Evolutionary conservation across 2,888 invertebrate genomes (phyloP).

Genomic region (Nomada fucata): DNA sequence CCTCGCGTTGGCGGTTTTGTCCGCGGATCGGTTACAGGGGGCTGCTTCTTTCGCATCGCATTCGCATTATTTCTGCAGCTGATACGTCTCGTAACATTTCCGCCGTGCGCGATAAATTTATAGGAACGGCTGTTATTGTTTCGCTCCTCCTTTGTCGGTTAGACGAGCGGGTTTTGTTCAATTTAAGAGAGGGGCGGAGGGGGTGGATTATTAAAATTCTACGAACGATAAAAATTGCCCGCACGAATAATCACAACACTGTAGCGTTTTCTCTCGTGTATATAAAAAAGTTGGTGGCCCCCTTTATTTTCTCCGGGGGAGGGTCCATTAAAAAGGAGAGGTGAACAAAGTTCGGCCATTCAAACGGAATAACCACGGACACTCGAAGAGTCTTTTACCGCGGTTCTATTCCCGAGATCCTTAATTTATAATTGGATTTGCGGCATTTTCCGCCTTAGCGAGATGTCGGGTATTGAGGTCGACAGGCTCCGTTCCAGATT

Average conservation of each 20-base stretch:
- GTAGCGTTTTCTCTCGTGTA: not conserved
- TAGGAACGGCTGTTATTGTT: not conserved
- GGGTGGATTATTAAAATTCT: not conserved
- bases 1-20: not conserved
- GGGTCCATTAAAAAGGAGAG: slow-evolving; percentile 30
- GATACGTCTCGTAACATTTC: no score
- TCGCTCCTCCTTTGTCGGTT: no score
- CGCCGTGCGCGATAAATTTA: not conserved
- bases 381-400: slow-evolving; percentile 43
- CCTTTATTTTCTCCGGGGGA: not conserved
- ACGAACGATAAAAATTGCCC: not conserved
- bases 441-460: slow-evolving; percentile 61
- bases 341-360: slow-evolving; percentile 54
- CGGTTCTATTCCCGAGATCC: slow-evolving; percentile 58
- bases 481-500: slow-evolving; percentile 60
- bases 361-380: slow-evolving; percentile 43
- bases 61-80: no score
- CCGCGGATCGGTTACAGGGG: not conserved
- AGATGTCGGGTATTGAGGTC: slow-evolving; percentile 59
- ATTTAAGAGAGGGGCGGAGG: not conserved
- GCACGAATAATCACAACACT: not conserved
- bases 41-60: no score
- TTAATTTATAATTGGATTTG: slow-evolving; percentile 66
- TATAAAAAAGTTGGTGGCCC: slow-evolving; percentile 15
- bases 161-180: not conserved